Percentiles rank a stretch among this genome's conserved stretches.
phyloP scores from a whole-genome alignment of 2,797 vertebrate genomes.

The Notolabrus celidotus region DNA sequence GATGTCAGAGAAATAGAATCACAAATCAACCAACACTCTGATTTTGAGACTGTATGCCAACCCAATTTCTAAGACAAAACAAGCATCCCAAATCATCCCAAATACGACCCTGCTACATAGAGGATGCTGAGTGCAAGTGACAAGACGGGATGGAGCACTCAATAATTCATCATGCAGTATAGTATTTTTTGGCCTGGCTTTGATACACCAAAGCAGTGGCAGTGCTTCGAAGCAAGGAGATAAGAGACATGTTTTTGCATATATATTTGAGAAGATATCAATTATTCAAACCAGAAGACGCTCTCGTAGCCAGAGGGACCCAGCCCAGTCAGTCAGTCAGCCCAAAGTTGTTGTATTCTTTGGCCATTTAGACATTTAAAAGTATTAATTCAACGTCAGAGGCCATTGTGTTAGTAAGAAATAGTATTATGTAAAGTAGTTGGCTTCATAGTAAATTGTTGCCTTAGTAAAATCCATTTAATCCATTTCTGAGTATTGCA shows the following conservation, averaged over 20 bases:
- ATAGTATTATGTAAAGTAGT: background rate
- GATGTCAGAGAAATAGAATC: background rate
- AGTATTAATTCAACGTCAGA: background rate
- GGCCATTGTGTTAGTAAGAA: background rate
- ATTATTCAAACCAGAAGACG: constrained; percentile 39
- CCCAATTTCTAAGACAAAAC: constrained; percentile 31
- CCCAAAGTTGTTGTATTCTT: background rate
- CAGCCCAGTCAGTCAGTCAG: background rate
- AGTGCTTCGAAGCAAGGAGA: constrained; percentile 24
- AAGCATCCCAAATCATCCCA: background rate
- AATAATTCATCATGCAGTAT: constrained; percentile 58
- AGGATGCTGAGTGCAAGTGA: constrained; percentile 40
- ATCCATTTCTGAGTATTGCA: background rate
- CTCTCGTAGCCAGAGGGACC: background rate
- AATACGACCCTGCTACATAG: constrained; percentile 14
- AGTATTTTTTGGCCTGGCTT: constrained; percentile 48
- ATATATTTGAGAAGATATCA: constrained; percentile 20
- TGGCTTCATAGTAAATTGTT: background rate
- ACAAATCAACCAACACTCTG: background rate
- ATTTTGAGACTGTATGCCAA: background rate
- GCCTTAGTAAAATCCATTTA: background rate
- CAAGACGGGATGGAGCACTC: constrained; percentile 27
- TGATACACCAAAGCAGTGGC: constrained; percentile 42
- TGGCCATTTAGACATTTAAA: background rate
- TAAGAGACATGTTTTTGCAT: constrained; percentile 33